Conservation (phyloP, 2,888 invertebrate genomes). For the Drosophila phalerata region DNA sequence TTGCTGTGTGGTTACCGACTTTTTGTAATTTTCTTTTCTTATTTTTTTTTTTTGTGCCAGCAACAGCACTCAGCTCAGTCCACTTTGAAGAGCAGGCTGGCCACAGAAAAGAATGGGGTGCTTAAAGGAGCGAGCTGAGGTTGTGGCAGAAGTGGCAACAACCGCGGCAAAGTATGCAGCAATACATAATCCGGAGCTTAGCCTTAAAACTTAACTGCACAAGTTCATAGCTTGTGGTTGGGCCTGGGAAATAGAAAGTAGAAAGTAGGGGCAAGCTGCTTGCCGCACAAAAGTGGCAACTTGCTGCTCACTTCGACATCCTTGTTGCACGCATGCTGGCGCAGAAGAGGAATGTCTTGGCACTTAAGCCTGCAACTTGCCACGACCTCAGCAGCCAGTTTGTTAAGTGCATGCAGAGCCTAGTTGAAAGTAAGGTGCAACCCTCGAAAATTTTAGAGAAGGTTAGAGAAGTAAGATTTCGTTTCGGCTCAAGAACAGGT, state of each 20-base stretch:
- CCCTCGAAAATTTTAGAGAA: neutral
- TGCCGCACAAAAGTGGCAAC: constrained; percentile 56
- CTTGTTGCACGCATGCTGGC: constrained; percentile 58
- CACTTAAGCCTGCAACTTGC: constrained; percentile 67
- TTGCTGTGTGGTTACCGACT: constrained; percentile 48
- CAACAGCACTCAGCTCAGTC: constrained; percentile 43
- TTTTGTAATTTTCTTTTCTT: neutral
- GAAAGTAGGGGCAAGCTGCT: constrained; percentile 21
- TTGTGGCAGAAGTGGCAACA: constrained; percentile 32
- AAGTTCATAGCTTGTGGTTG: constrained; percentile 75
- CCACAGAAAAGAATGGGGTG: constrained; percentile 41
- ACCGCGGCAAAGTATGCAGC: constrained; percentile 72
- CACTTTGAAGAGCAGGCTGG: constrained; percentile 32
- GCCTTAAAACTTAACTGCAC: constrained; percentile 79
- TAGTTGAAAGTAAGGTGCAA: neutral
- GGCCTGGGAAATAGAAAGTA: constrained; percentile 20
- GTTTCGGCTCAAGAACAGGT: too few relatives aligned
- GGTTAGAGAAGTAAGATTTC: neutral
- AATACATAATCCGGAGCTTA: constrained; percentile 77
- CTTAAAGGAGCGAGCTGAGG: constrained; percentile 13
- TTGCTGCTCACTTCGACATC: constrained; percentile 41
- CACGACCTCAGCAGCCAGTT: constrained; percentile 9
- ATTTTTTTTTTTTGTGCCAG: neutral
- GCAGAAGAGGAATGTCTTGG: constrained; percentile 36
- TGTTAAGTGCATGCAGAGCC: constrained; percentile 9